phyloP scores from a whole-genome alignment of 2,888 invertebrate species.

The Saturnia japonica region DNA sequence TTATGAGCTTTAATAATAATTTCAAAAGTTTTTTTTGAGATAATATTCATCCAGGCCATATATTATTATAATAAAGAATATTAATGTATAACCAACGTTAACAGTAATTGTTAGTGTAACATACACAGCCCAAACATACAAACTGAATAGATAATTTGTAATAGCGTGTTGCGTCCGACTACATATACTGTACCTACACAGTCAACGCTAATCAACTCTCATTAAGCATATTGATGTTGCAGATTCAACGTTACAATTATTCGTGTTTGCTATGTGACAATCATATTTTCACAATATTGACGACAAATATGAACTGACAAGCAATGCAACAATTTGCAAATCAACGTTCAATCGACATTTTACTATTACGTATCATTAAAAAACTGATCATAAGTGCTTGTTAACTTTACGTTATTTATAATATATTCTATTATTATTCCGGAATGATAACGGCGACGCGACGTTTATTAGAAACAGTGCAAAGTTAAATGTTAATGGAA shows the following conservation, averaged over 20 bases:
- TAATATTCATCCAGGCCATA: neutral
- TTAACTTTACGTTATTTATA: slow-evolving; percentile 41
- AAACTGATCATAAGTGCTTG: slow-evolving; percentile 29
- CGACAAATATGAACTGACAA: slow-evolving; percentile 29
- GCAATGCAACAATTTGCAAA: slow-evolving; percentile 29
- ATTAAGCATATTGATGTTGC: slow-evolving; percentile 66
- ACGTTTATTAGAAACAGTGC: slow-evolving; percentile 49
- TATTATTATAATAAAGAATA: neutral
- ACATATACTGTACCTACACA: slow-evolving; percentile 51
- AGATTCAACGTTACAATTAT: slow-evolving; percentile 61
- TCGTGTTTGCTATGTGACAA: slow-evolving; percentile 49
- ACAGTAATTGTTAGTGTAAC: slow-evolving; percentile 2
- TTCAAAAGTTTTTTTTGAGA: neutral
- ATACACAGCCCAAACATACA: slow-evolving; percentile 6
- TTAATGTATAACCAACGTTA: neutral
- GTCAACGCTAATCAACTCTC: slow-evolving; percentile 64
- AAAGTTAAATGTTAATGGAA: slow-evolving; percentile 67
- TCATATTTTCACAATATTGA: slow-evolving; percentile 44
- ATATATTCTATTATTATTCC: slow-evolving; percentile 41
- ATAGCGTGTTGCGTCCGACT: slow-evolving; percentile 29
- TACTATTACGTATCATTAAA: slow-evolving; percentile 31
- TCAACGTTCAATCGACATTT: slow-evolving; percentile 28
- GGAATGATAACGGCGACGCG: too few relatives aligned
- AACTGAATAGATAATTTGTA: slow-evolving; percentile 20
- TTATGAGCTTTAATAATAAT: neutral